Base-by-base conservation (phyloP, 2,797 vertebrate genomes). In the Botia kubotai region DNA sequence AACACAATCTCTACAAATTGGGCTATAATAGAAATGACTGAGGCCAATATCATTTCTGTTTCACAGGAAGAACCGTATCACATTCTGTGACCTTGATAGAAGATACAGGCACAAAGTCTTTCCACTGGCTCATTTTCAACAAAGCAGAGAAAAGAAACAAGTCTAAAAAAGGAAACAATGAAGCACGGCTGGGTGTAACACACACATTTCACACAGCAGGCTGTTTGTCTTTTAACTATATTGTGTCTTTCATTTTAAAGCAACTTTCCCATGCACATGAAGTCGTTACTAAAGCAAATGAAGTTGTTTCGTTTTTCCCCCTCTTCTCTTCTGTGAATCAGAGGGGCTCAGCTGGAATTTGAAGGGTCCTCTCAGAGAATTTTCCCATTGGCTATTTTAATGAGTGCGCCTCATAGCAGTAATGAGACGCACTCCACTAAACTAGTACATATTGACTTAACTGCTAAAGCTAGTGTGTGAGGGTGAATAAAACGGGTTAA, bases 331-430 rank as follows among this genome's bases (percentile, higher is more conserved):
- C 53, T 2, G 12, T 68, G 75, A 69, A 46, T 58, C 53, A 66
- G 26, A 66, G 63, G 33, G 67, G 69, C 17, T 71, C 68, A 52
- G 63, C 39, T 77, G 85, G 82, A 84, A 84, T 86, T 36, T 84
- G 53, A 70, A 84, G 82, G 72, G 85, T 75, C 70, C 80, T 86
- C 66, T 72, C 55, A 1, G 63, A 58, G 57, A 82, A 84, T 84
- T 82, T 75, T 80, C 80, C 72, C 79, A 65, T 12, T 73, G 69
- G 26, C 50, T 82, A 70, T n/a, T 80, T 74, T 82, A 84, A 82
- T 75, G 69, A 77, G 65, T 14, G 17, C 12, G 39, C 72, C 72
- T 82, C 62, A 23, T 48, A 13, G 75, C 68, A 73, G 23, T 77
- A 70, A 73, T 78, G 72, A 83, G 75, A 66, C 23, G 23, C 23